Evolutionary conservation across 30 jellyfish, hydroid and myxozoan species (phyloP), one percentile per base, ranked within the genome.

Genomic region (Hydractinia symbiolongicarpus): DNA sequence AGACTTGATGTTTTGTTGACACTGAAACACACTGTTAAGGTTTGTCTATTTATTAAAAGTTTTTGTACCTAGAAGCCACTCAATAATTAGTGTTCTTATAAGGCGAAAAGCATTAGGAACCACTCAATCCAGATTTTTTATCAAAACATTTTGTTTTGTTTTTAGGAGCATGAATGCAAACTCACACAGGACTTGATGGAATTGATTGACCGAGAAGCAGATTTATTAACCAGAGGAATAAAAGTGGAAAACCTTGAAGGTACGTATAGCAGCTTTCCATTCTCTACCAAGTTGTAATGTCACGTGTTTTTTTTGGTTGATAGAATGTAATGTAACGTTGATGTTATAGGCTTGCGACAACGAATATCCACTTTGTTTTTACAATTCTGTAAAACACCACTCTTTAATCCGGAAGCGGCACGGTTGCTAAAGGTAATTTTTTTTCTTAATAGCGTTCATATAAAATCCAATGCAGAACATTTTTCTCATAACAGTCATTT

Each of bases 371-470:
- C 98, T 4, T 88, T 93, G 55, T 93, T 83, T 73, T 78, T 93
- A 49, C 96, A 86, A 61, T 93, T 77, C 61, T 93, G 98, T 79
- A 93, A 93, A 78, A 87, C 83, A 49, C 98, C 98, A 53, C 66
- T 78, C 55, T 93, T 86, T 85, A 93, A 93, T 62, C 98, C 98
- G 3, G 98, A 93, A 55, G 89, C 87, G 53, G 93, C 85, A 11
- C 81, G 96, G 20, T 76, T 87, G 58, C 55, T 84, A 20, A 93
- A 93, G 95, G 98, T 91, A 50, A 21, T 67, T 51, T 8, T 53
- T 8, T 54, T 3, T 71, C 80, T 30, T 30, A 30, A 30, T 30
- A 30, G 44, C 44, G 44, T 30, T 0, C 44, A 30, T 30, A 30
- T 30, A 30, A 30, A 30, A 0, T 1, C 44, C 44, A 30, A 30